Conservation (phyloP, 2,888 invertebrate genomes). For the Troglohyphantes excavatus region DNA sequence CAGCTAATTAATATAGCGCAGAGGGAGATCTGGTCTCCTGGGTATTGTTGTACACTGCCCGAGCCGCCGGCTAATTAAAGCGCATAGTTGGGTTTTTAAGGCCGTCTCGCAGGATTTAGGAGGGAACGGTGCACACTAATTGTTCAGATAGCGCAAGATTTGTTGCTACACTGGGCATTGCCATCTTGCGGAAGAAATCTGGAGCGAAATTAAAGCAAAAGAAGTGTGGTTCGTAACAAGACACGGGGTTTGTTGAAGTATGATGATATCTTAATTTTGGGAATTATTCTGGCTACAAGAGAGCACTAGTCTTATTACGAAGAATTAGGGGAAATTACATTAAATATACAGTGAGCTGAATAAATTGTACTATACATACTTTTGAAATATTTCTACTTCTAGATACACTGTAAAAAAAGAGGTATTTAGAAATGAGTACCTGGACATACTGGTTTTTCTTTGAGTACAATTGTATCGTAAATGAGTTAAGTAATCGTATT, state of each 20-base stretch:
- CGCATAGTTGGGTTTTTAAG: slow-evolving; percentile 25
- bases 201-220: background rate
- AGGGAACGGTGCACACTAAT: slow-evolving; percentile 10
- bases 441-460: no score
- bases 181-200: background rate
- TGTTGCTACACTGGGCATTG: background rate
- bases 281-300: no score
- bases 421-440: no score
- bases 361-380: no score
- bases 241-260: background rate
- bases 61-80: slow-evolving; percentile 34
- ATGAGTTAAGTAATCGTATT: no score
- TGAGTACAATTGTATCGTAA: no score
- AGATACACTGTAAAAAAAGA: no score
- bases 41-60: background rate
- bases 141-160: slow-evolving; percentile 34
- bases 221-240: background rate
- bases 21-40: background rate
- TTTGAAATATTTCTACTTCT: no score
- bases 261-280: no score
- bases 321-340: no score
- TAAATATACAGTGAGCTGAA: no score
- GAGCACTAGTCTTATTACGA: no score
- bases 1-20: slow-evolving; percentile 40
- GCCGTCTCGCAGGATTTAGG: background rate